These are phyloP conservation scores for Kobus ellipsiprymnus DNA, from an alignment of 2,113 vertebrate species.

Conservation along the genomic window DNA sequence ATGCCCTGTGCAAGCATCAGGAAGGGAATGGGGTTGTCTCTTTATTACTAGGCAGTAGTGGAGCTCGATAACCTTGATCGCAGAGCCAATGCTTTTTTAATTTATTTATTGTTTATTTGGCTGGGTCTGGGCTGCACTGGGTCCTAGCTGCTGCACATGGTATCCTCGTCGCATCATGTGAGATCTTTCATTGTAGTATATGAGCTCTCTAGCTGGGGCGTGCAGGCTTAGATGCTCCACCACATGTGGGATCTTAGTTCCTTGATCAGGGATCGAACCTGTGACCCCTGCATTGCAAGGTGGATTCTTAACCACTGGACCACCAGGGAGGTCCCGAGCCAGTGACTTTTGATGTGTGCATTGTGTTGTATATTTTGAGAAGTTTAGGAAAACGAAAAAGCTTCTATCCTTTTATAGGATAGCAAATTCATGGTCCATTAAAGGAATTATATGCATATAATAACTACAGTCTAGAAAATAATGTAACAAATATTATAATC, in stretches of 20 bases:
- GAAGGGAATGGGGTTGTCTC: neutral
- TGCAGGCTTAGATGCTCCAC: neutral
- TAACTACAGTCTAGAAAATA: neutral
- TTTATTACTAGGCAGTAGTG: neutral
- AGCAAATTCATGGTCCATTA: neutral
- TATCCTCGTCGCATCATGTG: neutral
- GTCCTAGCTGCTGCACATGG: neutral
- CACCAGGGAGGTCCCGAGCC: neutral
- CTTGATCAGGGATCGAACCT: neutral
- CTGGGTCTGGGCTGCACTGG: neutral
- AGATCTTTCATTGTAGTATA: neutral
- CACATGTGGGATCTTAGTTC: neutral
- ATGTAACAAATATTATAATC: neutral
- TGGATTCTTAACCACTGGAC: neutral
- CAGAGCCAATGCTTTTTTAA: neutral
- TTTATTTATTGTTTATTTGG: neutral
- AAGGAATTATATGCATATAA: neutral
- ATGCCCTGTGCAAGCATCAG: neutral
- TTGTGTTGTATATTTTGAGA: neutral
- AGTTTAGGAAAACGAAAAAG: neutral
- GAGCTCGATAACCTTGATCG: neutral
- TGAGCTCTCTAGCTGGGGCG: neutral
- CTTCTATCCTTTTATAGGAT: neutral
- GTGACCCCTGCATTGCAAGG: neutral
- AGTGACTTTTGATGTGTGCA: neutral